A percentile compares a stretch with the other conserved stretches of the same genome.
Evolutionary conservation across 2,797 vertebrate genomes (phyloP).

Genomic region (Pangasius larnaudii): DNA sequence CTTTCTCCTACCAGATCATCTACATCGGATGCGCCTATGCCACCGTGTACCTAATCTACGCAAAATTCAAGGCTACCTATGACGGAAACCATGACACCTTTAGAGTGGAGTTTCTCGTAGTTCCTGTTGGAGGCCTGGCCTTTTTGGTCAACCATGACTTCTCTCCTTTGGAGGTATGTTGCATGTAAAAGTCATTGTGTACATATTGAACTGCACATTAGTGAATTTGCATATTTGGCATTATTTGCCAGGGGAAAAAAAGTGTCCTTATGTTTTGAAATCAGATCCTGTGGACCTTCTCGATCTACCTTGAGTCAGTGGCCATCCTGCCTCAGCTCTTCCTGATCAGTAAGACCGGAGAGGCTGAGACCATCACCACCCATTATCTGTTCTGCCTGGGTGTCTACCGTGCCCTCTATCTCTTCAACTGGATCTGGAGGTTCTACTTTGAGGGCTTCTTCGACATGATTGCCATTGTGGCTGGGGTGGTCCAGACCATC

Average conservation of each 20-base stretch:
- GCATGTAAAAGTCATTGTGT: background rate
- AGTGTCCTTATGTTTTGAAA: background rate
- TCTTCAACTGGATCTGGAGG: constrained; percentile 99
- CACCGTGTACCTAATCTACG: constrained; percentile 94
- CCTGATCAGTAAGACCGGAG: constrained; percentile 98
- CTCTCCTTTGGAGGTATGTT: constrained; percentile 87
- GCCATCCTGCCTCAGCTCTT: constrained; percentile 98
- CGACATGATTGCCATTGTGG: constrained; percentile 96
- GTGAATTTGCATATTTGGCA: background rate
- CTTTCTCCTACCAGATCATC: constrained; percentile 80
- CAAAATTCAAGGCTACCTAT: constrained; percentile 96
- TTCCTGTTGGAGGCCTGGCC: constrained; percentile 92
- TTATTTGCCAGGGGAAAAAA: too few species aligned
- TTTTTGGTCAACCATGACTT: constrained; percentile 98
- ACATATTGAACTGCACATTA: background rate
- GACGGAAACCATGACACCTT: constrained; percentile 99
- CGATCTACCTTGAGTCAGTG: constrained; percentile 97
- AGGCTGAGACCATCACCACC: constrained; percentile 98
- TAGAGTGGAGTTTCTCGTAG: constrained; percentile 93
- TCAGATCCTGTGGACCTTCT: constrained; percentile 99
- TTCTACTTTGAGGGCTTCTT: constrained; percentile 99
- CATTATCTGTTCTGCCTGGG: constrained; percentile 98
- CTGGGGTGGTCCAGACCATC: constrained; percentile 96
- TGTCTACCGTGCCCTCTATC: constrained; percentile 93
- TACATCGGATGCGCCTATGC: constrained; percentile 92